Percentiles rank a stretch among this genome's conserved stretches.
phyloP scores from a whole-genome alignment of 2,113 vertebrate species.

The Syrrhaptes paradoxus region DNA sequence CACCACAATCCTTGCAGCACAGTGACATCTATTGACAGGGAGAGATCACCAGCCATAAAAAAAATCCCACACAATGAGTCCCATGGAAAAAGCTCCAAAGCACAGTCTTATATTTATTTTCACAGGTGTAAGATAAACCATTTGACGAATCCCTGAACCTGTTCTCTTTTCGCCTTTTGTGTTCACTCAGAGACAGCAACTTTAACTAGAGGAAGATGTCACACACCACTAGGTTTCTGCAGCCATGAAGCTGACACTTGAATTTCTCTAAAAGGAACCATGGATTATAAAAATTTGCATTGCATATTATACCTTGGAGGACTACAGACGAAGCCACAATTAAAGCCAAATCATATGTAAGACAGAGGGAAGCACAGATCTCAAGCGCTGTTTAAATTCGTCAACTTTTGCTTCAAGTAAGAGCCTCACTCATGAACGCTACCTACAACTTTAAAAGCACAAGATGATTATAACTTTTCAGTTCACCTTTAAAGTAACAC shows the following conservation, averaged over 20 bases:
- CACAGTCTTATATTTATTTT: not conserved
- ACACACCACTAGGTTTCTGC: not conserved
- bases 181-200: not conserved
- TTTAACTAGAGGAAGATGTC: not conserved
- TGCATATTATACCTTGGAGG: not conserved
- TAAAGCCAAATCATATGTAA: not conserved
- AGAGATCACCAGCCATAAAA: not conserved
- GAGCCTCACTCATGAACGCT: not conserved
- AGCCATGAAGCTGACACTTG: not conserved
- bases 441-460: not conserved
- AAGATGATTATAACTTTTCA: not conserved
- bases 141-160: not conserved
- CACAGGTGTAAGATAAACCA: not conserved
- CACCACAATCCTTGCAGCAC: not conserved
- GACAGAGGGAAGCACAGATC: not conserved
- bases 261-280: not conserved
- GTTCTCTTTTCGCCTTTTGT: not conserved
- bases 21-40: slow-evolving; percentile 57
- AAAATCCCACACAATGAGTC: not conserved
- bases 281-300: not conserved
- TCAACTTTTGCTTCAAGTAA: not conserved
- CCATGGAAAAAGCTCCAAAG: not conserved
- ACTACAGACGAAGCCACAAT: not conserved
- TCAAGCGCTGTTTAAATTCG: not conserved
- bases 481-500: not conserved